Percentiles rank a stretch among this genome's conserved stretches.
phyloP scores from a whole-genome alignment of 2,888 invertebrate genomes.

The Coecobrya sp. region DNA sequence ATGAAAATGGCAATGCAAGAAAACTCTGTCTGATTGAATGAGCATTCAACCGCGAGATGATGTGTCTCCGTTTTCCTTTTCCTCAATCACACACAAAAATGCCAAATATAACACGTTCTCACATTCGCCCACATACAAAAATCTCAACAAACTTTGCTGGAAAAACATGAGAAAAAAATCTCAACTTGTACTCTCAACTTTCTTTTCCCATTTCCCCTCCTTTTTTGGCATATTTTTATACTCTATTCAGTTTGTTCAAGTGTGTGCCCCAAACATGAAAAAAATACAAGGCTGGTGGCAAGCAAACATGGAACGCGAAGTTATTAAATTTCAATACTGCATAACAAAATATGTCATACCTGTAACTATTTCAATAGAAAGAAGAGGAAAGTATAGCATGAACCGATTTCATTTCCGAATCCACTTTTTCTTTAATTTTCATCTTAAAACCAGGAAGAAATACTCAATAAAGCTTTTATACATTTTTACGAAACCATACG shows the following conservation, averaged over 20 bases:
- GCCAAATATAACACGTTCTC: slow-evolving; percentile 31
- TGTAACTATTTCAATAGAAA: neutral
- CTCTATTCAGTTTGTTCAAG: neutral
- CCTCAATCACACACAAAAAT: neutral
- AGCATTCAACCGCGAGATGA: slow-evolving; percentile 77
- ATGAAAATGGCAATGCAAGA: slow-evolving; percentile 27
- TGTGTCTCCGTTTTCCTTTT: slow-evolving; percentile 66
- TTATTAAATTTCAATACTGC: slow-evolving; percentile 37
- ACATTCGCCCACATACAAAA: neutral
- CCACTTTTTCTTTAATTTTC: slow-evolving; percentile 34
- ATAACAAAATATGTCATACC: neutral
- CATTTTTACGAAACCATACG: neutral
- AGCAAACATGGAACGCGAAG: neutral
- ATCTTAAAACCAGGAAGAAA: neutral
- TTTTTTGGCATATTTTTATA: neutral
- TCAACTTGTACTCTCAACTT: neutral
- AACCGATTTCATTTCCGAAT: slow-evolving; percentile 62
- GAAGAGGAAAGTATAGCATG: slow-evolving; percentile 13
- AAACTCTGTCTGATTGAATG: slow-evolving; percentile 66
- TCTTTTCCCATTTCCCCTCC: neutral
- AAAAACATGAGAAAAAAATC: neutral
- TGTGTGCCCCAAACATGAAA: neutral
- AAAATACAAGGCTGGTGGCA: neutral
- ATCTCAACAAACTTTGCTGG: neutral
- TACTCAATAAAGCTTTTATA: neutral